A percentile compares a stretch with the other conserved stretches of the same genome.
Evolutionary conservation across 2,888 invertebrate genomes (phyloP).

Genomic region (Cantharis lateralis): DNA sequence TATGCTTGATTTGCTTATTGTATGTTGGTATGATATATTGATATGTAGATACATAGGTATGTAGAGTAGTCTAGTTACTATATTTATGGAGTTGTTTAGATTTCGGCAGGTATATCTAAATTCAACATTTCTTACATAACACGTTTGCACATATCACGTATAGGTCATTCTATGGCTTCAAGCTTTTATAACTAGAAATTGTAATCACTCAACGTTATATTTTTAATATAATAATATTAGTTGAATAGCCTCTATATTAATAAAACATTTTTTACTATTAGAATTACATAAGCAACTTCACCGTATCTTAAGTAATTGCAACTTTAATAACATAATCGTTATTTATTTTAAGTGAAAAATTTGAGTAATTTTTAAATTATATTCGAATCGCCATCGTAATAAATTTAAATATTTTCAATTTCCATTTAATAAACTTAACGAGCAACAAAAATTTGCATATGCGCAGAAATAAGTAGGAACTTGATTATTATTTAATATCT

Average conservation of each 20-base stretch:
- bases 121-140: neutral
- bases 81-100: too few relatives aligned
- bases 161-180: neutral
- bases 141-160: neutral
- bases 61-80: too few relatives aligned
- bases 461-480: constrained; percentile 16
- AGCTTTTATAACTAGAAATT: neutral
- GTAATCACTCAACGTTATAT: neutral
- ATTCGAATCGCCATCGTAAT: neutral
- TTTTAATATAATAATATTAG: neutral
- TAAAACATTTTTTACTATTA: neutral
- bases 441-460: constrained; percentile 12
- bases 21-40: neutral
- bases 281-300: neutral
- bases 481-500: constrained; percentile 22
- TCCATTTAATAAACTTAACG: constrained; percentile 5
- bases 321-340: neutral
- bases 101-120: neutral
- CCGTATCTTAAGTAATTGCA: neutral
- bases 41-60: too few relatives aligned
- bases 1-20: neutral
- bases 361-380: neutral
- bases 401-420: neutral
- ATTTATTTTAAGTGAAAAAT: neutral
- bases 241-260: neutral